Percentiles rank a stretch among this genome's conserved stretches.
Evolutionary conservation across 2,888 invertebrate genomes (phyloP).

Genomic region (Smittia aterrima): DNA sequence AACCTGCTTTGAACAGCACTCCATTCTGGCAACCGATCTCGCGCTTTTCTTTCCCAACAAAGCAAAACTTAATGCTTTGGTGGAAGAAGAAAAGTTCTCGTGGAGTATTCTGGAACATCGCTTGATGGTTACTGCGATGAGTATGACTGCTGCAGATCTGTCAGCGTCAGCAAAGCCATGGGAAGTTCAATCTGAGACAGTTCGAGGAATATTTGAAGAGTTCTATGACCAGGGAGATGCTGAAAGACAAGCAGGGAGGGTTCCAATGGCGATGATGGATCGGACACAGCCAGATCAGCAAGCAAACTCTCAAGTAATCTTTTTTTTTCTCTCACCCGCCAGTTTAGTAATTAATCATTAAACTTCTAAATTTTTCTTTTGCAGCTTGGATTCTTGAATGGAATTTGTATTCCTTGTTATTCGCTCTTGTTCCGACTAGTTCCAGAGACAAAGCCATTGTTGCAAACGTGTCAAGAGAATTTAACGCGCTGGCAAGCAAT

Average conservation of each 20-base stretch:
- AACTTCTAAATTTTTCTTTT: conserved; percentile 53
- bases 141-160: conserved; percentile 82
- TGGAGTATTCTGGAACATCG: conserved; percentile 69
- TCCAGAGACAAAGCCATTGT: conserved; percentile 68
- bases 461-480: conserved; percentile 66
- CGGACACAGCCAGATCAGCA: conserved; percentile 70
- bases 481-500: conserved; percentile 61
- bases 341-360: not conserved
- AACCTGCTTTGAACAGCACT: conserved; percentile 57
- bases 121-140: conserved; percentile 67
- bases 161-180: conserved; percentile 84
- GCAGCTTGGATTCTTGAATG: conserved; percentile 65
- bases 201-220: conserved; percentile 77
- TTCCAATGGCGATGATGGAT: conserved; percentile 81
- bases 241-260: conserved; percentile 64
- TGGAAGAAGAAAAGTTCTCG: conserved; percentile 59
- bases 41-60: conserved; percentile 78
- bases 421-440: conserved; percentile 64
- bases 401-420: conserved; percentile 81
- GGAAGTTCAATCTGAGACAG: conserved; percentile 76
- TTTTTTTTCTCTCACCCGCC: conserved; percentile 39
- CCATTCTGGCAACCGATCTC: conserved; percentile 81
- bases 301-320: conserved; percentile 69
- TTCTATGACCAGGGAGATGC: conserved; percentile 78
- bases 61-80: conserved; percentile 59